Evolutionary conservation across 92 coral and sea anemone species (phyloP), one percentile per base, ranked within the genome.

Genomic region (Siderastrea siderea): DNA sequence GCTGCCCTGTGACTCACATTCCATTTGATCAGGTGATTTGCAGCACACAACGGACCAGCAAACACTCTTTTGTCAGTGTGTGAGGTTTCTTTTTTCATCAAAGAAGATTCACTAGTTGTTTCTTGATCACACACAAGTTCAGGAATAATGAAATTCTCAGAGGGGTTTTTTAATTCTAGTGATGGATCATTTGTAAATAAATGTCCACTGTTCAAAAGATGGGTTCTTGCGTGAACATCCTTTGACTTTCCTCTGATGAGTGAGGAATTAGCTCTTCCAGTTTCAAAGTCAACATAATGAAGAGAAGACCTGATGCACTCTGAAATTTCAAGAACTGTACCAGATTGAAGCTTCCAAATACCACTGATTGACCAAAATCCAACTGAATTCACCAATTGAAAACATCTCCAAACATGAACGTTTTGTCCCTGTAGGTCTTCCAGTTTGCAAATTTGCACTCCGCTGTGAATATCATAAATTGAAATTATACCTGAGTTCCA

Each of bases 261-360:
- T 7, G 26, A 46, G 52, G 55, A 49, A 71, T 47, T 19, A 6
- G 55, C 38, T 45, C 13, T 74, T 82, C 58, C 46, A 66, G 57
- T 48, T 65, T 51, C 52, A 5, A 45, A 45, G 47, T 80, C 68
- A 14, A 43, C 45, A 50, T 50, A 70, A 5, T 77, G 70, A 26
- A 54, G 43, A 3, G 91, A 84, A 38, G 84, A 50, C 64, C 83
- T 82, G 63, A 94, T 89, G 46, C 66, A 77, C 68, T 86, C 91
- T 10, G 98, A 95, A 74, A 91, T 72, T 71, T 94, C 98, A 53
- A 85, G 84, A 44, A 94, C 81, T 38, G 96, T 69, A 15, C 77
- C 89, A 1, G 97, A 92, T 53, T 87, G 78, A 73, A 97, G 84
- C 74, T 94, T 95, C 98, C 98, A 97, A 46, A 97, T 83, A 43